phyloP scores from a whole-genome alignment of 2,113 vertebrate species.

The Burhinus bistriatus region DNA sequence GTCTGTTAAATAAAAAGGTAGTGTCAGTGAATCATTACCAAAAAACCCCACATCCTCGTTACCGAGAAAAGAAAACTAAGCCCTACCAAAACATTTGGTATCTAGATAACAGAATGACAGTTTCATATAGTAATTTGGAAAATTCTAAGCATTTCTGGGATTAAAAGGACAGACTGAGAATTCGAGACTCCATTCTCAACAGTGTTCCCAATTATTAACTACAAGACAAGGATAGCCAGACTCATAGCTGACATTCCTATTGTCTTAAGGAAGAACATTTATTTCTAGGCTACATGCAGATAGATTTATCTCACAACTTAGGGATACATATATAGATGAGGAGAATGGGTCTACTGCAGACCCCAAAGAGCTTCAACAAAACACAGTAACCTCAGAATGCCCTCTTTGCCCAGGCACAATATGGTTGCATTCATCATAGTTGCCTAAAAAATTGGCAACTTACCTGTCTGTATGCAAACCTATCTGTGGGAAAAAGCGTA shows the following conservation, averaged over 20 bases:
- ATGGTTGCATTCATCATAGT: background rate
- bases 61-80: background rate
- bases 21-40: too few relatives aligned
- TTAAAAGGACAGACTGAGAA: background rate
- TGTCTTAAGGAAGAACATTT: background rate
- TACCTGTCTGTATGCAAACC: background rate
- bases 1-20: background rate
- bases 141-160: background rate
- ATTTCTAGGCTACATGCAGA: background rate
- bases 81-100: background rate
- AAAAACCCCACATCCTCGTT: background rate
- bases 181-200: background rate
- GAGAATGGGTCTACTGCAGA: background rate
- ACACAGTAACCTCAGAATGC: background rate
- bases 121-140: background rate
- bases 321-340: background rate
- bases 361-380: background rate
- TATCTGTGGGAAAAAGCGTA: background rate
- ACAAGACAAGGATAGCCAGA: background rate
- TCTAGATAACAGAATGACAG: background rate
- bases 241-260: background rate
- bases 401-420: background rate
- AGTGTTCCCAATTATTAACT: accelerated
- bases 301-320: background rate
- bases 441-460: background rate